phyloP scores from a whole-genome alignment of 2,113 vertebrate genomes.

The Myrmophylax atrothorax region DNA sequence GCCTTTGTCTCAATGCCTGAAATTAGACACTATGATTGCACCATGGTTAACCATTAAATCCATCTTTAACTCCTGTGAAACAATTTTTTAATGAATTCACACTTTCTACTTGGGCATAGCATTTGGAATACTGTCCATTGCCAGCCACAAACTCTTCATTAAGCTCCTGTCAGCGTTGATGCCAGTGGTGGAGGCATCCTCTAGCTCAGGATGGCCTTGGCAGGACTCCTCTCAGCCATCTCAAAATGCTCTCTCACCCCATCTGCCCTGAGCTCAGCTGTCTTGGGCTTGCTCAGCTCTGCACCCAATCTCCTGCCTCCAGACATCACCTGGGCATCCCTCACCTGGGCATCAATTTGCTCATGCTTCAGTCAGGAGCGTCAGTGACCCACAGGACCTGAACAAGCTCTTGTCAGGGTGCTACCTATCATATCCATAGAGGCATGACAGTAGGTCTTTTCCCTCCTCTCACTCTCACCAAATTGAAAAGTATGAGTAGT shows the following conservation, averaged over 20 bases:
- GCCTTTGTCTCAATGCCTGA: not conserved
- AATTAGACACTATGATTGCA: not conserved
- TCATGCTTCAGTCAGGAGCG: not conserved
- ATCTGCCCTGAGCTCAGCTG: not conserved
- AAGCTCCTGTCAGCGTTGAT: not conserved
- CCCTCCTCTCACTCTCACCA: not conserved
- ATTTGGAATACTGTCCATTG: not conserved
- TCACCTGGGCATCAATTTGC: not conserved
- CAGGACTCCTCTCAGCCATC: not conserved
- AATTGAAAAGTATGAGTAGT: not conserved
- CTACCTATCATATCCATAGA: not conserved
- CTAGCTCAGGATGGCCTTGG: not conserved
- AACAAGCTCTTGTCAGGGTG: not conserved
- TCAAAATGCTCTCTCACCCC: not conserved
- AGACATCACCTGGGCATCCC: not conserved
- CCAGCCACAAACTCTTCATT: not conserved
- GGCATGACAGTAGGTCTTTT: not conserved
- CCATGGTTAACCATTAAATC: not conserved
- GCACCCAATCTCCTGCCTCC: not conserved
- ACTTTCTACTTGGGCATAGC: not conserved
- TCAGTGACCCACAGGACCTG: not conserved
- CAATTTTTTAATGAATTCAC: not conserved
- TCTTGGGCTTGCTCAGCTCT: not conserved
- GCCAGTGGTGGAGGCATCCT: fast-evolving
- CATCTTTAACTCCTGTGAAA: not conserved